A percentile compares a stretch with the other conserved stretches of the same genome.
Conservation (phyloP, 53 echinoderm and acorn worm genomes). For the Arbacia lixula region DNA sequence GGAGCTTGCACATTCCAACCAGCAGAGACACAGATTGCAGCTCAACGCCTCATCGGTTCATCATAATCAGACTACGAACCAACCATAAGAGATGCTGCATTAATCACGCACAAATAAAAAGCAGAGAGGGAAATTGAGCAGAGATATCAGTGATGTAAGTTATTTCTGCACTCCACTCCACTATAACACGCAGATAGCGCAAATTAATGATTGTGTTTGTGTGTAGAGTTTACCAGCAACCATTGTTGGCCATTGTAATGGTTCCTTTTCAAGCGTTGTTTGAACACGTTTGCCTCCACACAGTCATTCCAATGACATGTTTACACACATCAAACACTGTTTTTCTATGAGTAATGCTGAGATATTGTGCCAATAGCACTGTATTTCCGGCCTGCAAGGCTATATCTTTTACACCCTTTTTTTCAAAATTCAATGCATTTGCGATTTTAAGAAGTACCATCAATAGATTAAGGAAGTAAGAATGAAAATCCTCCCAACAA, state of each 20-base stretch:
- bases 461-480: no score
- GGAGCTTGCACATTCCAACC: conserved; percentile 5
- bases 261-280: no score
- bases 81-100: conserved; percentile 21
- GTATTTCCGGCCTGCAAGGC: no score
- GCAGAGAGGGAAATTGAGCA: conserved; percentile 39
- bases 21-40: background rate
- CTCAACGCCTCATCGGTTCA: conserved; percentile 18
- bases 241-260: background rate
- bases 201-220: conserved; percentile 3
- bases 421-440: no score
- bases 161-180: background rate
- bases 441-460: no score
- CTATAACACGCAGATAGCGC: background rate
- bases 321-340: no score
- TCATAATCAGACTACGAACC: background rate
- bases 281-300: no score
- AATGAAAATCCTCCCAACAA: no score
- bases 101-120: conserved; percentile 28
- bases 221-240: background rate
- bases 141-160: conserved; percentile 10
- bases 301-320: no score
- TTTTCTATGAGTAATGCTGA: no score
- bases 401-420: no score
- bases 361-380: no score